These are phyloP conservation scores for Stenotaenia linearis DNA, from an alignment of 2,888 invertebrate species.

Conservation along the genomic window DNA sequence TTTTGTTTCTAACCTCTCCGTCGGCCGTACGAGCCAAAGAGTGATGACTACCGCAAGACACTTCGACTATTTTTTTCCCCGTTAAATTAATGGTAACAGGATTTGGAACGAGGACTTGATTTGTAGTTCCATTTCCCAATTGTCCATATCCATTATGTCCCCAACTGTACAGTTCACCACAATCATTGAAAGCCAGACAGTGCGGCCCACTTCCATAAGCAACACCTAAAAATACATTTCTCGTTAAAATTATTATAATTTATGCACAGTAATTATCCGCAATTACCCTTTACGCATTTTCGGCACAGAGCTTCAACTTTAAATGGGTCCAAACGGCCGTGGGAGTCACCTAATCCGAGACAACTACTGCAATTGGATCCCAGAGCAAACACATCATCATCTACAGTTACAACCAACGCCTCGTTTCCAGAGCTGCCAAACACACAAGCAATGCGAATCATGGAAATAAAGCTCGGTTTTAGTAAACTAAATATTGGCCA, in stretches of 20 bases:
- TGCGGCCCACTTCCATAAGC: slow-evolving; percentile 58
- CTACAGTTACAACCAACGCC: slow-evolving; percentile 55
- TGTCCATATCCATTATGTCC: slow-evolving; percentile 58
- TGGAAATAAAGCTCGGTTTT: slow-evolving; percentile 51
- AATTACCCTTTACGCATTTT: slow-evolving; percentile 53
- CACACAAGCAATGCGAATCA: slow-evolving; percentile 54
- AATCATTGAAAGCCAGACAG: slow-evolving; percentile 55
- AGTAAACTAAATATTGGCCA: slow-evolving; percentile 58
- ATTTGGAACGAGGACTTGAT: slow-evolving; percentile 52
- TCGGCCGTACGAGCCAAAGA: slow-evolving; percentile 55
- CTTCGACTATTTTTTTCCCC: slow-evolving; percentile 51
- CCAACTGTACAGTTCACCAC: slow-evolving; percentile 57
- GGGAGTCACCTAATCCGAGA: slow-evolving; percentile 54
- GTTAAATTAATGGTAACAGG: slow-evolving; percentile 50
- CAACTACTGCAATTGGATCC: slow-evolving; percentile 57
- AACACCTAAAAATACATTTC: too few species aligned
- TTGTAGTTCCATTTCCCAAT: slow-evolving; percentile 55
- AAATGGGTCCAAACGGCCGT: slow-evolving; percentile 53
- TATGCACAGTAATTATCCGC: neutral
- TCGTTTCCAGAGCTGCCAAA: slow-evolving; percentile 58
- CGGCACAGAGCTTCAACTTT: slow-evolving; percentile 53
- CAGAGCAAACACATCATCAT: slow-evolving; percentile 55
- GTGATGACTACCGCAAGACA: slow-evolving; percentile 59
- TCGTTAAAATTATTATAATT: too few species aligned
- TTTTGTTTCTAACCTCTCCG: slow-evolving; percentile 58